Base-by-base conservation (phyloP, 2,113 vertebrate genomes). In the Corydoras sp. region DNA sequence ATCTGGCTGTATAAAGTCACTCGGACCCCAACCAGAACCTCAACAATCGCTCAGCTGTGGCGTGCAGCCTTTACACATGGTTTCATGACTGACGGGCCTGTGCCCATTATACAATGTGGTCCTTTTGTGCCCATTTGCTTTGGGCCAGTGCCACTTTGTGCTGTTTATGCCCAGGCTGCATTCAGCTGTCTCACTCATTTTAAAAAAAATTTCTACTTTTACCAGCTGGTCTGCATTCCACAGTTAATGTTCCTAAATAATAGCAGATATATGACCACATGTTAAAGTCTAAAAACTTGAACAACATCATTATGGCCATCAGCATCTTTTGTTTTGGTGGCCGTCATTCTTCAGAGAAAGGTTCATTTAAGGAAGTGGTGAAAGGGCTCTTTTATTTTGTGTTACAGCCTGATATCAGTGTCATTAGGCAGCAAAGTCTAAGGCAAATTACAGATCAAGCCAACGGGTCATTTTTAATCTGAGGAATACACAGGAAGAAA, bases 31-130 rank as follows among this genome's bases (percentile, higher is more conserved):
- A 15, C 6, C 14, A n/a, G 54, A 7, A 56, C 54, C 10, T n/a
- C 13, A 15, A 80, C 76, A 73, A 63, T 73, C 62, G 7, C 14
- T 56, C 51, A 51, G 63, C 71, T 76, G 74, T 76, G 62, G 65
- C 65, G 15, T 24, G 56, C 15, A 30, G 67, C n/a, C 54, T 56
- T 56, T n/a, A 56, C 14, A 56, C 12, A 56, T 14, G 54, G 13
- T n/a, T 56, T 15, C 12, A 3, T 56, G 54, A n/a, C 54, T 56
- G 51, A 13, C 13, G 15, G 13, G 54, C 13, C 14, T 56, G 54
- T 56, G 48, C 55, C 35, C 12, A 3, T 10, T 6, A 35, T 35
- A 65, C 69, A 72, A 77, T 69, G 62, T 30, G 49, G 51, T 51
- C 32, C 55, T 73, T 72, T 80, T 73, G 62, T 30, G n/a, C 51